Evolutionary conservation across 2,113 vertebrate species (phyloP).

Genomic region (Hypocryptadius cinnamomeus): DNA sequence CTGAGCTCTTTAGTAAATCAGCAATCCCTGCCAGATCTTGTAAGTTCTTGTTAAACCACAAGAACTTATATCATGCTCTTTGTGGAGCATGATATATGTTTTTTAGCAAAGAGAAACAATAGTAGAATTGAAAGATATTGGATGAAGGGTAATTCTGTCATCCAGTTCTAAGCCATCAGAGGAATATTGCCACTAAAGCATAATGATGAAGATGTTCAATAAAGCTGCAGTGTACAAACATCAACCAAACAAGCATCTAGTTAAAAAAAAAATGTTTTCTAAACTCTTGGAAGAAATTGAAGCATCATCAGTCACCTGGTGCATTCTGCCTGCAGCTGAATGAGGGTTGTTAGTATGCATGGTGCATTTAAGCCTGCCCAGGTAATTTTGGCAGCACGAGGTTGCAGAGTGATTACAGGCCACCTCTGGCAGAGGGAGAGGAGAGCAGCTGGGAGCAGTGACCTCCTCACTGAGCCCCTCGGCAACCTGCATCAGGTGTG

Average conservation of each 20-base stretch:
- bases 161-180: neutral
- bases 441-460: neutral
- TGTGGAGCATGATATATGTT: neutral
- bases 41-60: neutral
- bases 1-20: neutral
- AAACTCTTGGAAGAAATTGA: neutral
- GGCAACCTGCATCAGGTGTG: rapidly evolving
- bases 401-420: neutral
- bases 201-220: slow-evolving; percentile 2
- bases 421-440: neutral
- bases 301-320: neutral
- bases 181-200: neutral
- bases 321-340: neutral
- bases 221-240: neutral
- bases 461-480: neutral
- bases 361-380: neutral
- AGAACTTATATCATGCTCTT: too few relatives aligned
- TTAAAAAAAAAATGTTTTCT: neutral
- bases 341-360: neutral
- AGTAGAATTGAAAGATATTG: neutral
- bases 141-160: neutral
- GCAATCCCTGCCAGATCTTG: neutral
- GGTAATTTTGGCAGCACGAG: neutral
- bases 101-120: neutral
- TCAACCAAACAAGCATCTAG: neutral